Base-by-base conservation (phyloP, 2,797 vertebrate genomes). In the Sebastolobus alascanus region DNA sequence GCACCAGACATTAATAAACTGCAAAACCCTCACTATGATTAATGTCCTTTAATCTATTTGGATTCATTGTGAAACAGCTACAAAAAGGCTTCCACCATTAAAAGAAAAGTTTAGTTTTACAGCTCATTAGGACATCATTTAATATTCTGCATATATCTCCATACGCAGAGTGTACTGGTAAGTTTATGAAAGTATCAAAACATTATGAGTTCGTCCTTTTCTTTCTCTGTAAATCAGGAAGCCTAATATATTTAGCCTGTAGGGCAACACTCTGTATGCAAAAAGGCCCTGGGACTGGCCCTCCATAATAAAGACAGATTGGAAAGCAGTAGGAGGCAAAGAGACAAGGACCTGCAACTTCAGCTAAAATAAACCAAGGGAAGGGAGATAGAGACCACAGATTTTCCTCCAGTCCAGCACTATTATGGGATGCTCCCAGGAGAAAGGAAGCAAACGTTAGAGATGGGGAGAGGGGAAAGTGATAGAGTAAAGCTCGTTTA, bases 251-350 rank as follows among this genome's bases (percentile, higher is more conserved):
- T 92, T 89, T 68, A 86, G 83, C 85, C 92, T 88, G 50, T 79
- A 73, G 90, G 85, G 77, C 83, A 77, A 65, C 64, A 22, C 67
- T 88, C 69, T 77, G 70, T 75, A 83, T 90, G 87, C 86, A 90
- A 72, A 50, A 84, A 86, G 38, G 85, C 84, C 77, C 68, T 65
- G 87, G 84, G 85, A 88, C 80, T 79, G 83, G 86, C 69, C 77
- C 77, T 75, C 72, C 65, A 35, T 90, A 91, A 91, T 92, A 93
- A 93, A 92, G 92, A 93, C 93, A 94, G 92, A 94, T 93, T 94
- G 93, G 86, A 92, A 90, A 90, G 77, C 92, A 83, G 92, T 81
- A 77, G 92, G 92, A 93, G 92, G 90, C 90, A 88, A 90, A 89
- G 77, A 92, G 91, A 93, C 83, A 86, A 92, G 84, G 85, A 93